A percentile compares a stretch with the other conserved stretches of the same genome.
phyloP scores from a whole-genome alignment of 2,888 invertebrate genomes.

The Sclerodermus sp. region DNA sequence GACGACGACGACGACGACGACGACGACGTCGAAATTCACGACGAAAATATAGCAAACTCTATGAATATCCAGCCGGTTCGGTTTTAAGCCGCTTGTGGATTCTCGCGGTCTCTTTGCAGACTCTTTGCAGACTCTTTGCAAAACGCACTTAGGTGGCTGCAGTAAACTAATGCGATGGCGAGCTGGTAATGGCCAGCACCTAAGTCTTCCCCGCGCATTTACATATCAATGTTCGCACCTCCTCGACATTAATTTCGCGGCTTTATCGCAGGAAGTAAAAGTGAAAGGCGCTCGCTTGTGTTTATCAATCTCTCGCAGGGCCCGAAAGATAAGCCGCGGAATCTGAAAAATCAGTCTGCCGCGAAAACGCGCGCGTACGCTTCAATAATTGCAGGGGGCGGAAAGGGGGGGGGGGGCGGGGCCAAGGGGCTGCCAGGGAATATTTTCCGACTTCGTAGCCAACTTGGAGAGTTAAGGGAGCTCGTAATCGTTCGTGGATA shows the following conservation, averaged over 20 bases:
- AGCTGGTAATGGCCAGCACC: not conserved
- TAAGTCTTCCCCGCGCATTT: not conserved
- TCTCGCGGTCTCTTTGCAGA: too few species aligned
- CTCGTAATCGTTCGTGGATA: constrained; percentile 34
- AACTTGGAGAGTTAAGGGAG: constrained; percentile 26
- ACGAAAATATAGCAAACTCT: too few species aligned
- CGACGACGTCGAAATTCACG: too few species aligned
- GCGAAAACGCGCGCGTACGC: too few species aligned
- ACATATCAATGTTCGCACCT: constrained; percentile 1
- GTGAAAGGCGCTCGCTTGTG: not conserved
- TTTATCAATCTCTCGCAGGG: constrained; percentile 19
- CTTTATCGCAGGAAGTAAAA: not conserved
- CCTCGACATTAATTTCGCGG: not conserved
- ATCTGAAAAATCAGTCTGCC: too few species aligned
- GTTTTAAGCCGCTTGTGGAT: too few species aligned
- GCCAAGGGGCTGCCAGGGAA: constrained; percentile 45
- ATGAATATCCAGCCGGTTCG: too few species aligned
- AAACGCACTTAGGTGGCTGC: not conserved
- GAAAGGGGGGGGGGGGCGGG: too few species aligned
- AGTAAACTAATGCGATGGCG: not conserved
- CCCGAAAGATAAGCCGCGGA: constrained; percentile 29
- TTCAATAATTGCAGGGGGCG: constrained; percentile 33
- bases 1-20: too few species aligned
- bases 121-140: too few species aligned
- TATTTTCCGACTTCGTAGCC: constrained; percentile 38